Base-by-base conservation (phyloP, 2,797 vertebrate species). In the Gadopsis bispinosus region DNA sequence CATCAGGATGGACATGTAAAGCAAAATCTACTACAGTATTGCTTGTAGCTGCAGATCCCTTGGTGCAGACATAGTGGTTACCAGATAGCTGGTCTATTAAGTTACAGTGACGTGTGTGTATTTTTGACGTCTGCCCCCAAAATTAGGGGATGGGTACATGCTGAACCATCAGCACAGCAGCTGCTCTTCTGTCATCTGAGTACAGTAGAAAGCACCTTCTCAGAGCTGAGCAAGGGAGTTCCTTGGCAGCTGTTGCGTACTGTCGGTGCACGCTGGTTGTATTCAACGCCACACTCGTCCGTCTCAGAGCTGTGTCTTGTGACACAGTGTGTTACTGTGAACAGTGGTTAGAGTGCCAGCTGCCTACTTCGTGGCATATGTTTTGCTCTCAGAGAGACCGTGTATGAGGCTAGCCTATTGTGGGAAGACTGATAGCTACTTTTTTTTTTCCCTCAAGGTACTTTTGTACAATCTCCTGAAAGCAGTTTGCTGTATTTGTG, bases 131-230 rank as follows among this genome's bases (percentile, higher is more conserved):
- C 77, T 56, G 55, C 62, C 43, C 41, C 22, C 54, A 66, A 47
- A 77, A 61, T 65, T 54, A 80, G 72, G 72, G 72, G 63, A 65
- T 76, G 78, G 56, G 60, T 65, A 88, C 79, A 77, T 67, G 71
- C 85, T 86, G 84, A 92, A 80, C 85, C 43, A 20, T 84, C 70
- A 55, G 66, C 61, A 39, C 74, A 63, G 83, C 89, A 91, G 89
- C 86, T 92, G 92, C 88, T 85, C 73, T 11, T 51, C 47, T 83
- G 85, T 76, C 79, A 75, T 84, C 80, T 3, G 56, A 81, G 82
- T 92, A 90, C 81, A 92, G 85, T 90, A 90, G 85, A 87, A 85
- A 86, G 60, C 72, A 68, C 80, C 86, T 87, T 84, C 62, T 82
- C 63, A 33, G 41, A 63, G 54, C 75, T 59, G 71, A 80, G 74